Evolutionary conservation across 1,140 invertebrate species (phyloP), one percentile per base, ranked within the genome.

Genomic region (Stegodyphus dumicola): DNA sequence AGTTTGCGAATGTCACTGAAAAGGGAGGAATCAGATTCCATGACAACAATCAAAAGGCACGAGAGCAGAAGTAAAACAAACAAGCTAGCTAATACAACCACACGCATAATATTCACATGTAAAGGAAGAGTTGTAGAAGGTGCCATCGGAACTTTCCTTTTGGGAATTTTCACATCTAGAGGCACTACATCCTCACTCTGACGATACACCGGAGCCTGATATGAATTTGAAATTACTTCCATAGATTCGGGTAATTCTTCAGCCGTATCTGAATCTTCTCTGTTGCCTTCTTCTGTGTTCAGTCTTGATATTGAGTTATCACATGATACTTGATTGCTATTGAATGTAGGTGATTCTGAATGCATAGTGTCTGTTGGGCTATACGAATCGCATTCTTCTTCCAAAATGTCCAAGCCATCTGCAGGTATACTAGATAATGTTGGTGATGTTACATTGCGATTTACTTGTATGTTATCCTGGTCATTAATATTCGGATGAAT

Each of bases 21-120:
- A 5, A 94, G 88, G 64, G 94, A 92, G 88, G 93, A 93, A 89
- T 96, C 95, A 13, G 94, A 94, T 88, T 92, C 91, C 77, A 92
- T 88, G 7, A 91, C 86, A 60, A 89, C 71, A 49, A 90, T 87
- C 7, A 91, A 75, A 71, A 91, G 74, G 74, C 88, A 88, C 74
- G 88, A 87, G 18, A 90, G 70, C n/a, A 90, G 86, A n/a, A 89
- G 67, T 13, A 89, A 70, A 7, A 91, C 86, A 49, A 90, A 86
- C 13, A 96, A 90, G 48, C 95, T 89, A 11, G 94, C 94, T 18
- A 95, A 94, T 60, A 95, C 92, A 89, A 95, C 94, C 54, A 94
- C 93, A 86, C 93, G 93, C 6, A 95, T 88, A 51, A 93, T 90
- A 90, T 91, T 94, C 89, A 93, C 69, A 65, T 80, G 87, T 53